Conservation (phyloP, 2,797 vertebrate species). For the Sciurus vulgaris region DNA sequence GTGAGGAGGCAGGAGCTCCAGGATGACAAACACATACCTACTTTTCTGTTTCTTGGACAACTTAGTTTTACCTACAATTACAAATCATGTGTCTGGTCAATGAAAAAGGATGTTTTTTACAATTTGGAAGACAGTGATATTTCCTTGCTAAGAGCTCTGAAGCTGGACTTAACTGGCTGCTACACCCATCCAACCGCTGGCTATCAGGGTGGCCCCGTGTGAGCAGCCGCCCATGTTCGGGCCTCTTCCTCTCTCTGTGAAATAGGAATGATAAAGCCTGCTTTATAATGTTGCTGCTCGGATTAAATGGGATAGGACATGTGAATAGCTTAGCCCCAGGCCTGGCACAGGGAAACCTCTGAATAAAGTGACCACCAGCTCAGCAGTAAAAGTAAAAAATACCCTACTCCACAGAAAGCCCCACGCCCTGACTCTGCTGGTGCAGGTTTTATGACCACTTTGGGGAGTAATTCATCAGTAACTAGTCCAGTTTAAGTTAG, state of each 20-base stretch:
- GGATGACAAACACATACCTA: background rate
- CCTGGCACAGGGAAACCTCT: slow-evolving; percentile 12
- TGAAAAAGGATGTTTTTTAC: slow-evolving; percentile 33
- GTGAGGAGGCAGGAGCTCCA: background rate
- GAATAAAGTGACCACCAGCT: background rate
- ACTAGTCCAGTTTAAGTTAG: background rate
- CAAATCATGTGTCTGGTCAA: slow-evolving; percentile 3
- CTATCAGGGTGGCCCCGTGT: slow-evolving; percentile 8
- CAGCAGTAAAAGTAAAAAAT: background rate
- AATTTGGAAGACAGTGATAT: slow-evolving; percentile 30
- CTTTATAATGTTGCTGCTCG: slow-evolving; percentile 51
- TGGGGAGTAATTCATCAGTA: background rate
- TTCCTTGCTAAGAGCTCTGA: slow-evolving; percentile 43
- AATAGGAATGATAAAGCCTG: slow-evolving; percentile 36
- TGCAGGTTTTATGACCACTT: background rate
- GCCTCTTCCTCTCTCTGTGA: slow-evolving; percentile 22
- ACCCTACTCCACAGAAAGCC: background rate
- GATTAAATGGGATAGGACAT: slow-evolving; percentile 19
- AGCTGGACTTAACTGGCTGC: slow-evolving; percentile 49
- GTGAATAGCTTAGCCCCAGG: slow-evolving; percentile 8
- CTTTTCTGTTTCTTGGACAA: background rate
- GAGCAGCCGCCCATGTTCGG: background rate
- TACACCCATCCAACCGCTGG: background rate
- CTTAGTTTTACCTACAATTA: slow-evolving; percentile 29
- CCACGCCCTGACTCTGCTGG: background rate